A percentile compares a stretch with the other conserved stretches of the same genome.
Evolutionary conservation across 2,888 invertebrate genomes (phyloP).

Genomic region (Melanostoma mellinum): DNA sequence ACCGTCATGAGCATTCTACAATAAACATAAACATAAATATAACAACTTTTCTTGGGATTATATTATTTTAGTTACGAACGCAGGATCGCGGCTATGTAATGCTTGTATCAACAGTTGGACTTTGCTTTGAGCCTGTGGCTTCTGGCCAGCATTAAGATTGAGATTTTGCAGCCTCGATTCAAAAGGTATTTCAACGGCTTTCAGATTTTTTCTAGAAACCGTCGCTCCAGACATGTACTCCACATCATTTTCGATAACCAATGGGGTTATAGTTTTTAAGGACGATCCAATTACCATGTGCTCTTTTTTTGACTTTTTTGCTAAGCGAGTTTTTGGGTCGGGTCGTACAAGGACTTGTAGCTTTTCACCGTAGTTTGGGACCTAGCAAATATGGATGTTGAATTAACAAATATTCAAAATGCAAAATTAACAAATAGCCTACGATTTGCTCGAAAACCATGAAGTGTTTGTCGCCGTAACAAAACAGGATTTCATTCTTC

Average conservation of each 20-base stretch:
- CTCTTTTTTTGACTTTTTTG: slow-evolving; percentile 71
- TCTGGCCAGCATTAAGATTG: slow-evolving; percentile 83
- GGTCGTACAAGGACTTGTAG: slow-evolving; percentile 82
- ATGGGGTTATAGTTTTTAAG: slow-evolving; percentile 77
- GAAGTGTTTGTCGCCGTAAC: slow-evolving; percentile 84
- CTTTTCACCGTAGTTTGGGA: slow-evolving; percentile 83
- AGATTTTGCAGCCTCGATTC: slow-evolving; percentile 92
- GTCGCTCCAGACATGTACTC: slow-evolving; percentile 78
- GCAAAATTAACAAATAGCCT: slow-evolving; percentile 73
- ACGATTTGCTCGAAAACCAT: slow-evolving; percentile 85
- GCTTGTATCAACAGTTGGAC: slow-evolving; percentile 92
- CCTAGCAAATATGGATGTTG: slow-evolving; percentile 77
- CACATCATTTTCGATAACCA: slow-evolving; percentile 76
- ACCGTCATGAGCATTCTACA: slow-evolving; percentile 88
- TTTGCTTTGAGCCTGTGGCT: slow-evolving; percentile 87
- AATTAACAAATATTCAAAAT: neutral
- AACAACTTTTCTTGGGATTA: neutral
- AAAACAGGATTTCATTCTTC: slow-evolving; percentile 82
- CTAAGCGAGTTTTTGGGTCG: slow-evolving; percentile 78
- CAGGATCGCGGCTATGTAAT: slow-evolving; percentile 91
- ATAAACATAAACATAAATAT: neutral
- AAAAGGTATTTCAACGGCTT: slow-evolving; percentile 84
- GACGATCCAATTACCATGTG: slow-evolving; percentile 49
- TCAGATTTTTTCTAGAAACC: slow-evolving; percentile 77
- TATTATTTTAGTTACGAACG: slow-evolving; percentile 79